Evolutionary conservation across 2,113 vertebrate genomes (phyloP).

Genomic region (Perca fluviatilis): DNA sequence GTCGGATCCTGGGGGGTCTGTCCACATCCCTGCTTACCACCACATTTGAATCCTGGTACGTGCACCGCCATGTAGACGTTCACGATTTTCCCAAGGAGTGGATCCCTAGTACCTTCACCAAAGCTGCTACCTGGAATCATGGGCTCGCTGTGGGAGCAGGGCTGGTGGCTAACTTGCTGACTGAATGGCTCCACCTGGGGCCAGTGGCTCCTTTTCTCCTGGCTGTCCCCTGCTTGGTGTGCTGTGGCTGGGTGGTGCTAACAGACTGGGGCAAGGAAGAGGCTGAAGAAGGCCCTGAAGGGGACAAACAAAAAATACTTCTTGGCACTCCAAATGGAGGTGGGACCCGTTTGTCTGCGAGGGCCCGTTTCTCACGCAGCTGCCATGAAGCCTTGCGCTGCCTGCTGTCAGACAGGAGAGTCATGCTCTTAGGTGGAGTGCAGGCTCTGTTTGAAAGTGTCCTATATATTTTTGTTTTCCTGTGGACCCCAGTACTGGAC

Average conservation of each 20-base stretch:
- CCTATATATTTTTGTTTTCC: conserved; percentile 95
- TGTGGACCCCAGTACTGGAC: conserved; percentile 95
- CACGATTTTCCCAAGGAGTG: conserved; percentile 93
- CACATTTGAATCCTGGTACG: conserved; percentile 92
- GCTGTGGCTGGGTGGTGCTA: conserved; percentile 86
- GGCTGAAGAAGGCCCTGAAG: conserved; percentile 62
- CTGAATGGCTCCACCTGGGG: conserved; percentile 91
- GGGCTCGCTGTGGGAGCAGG: conserved; percentile 90
- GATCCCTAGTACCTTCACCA: conserved; percentile 91
- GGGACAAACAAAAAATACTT: conserved; percentile 68
- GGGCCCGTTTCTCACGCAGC: conserved; percentile 83
- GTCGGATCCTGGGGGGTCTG: conserved; percentile 90
- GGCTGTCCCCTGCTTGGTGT: conserved; percentile 89
- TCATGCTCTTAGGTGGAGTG: conserved; percentile 91
- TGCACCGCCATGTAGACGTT: conserved; percentile 88
- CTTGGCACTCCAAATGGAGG: conserved; percentile 53
- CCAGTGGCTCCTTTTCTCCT: conserved; percentile 93
- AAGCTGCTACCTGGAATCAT: conserved; percentile 91
- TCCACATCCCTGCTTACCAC: conserved; percentile 92
- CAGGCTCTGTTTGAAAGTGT: conserved; percentile 96
- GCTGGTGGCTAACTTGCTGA: conserved; percentile 88
- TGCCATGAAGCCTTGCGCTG: conserved; percentile 90
- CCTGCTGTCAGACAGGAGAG: conserved; percentile 89
- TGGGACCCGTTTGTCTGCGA: conserved; percentile 57
- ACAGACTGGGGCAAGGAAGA: conserved; percentile 91